Base-by-base conservation (phyloP, 2,888 invertebrate genomes). In the Periphyllus acericola region DNA sequence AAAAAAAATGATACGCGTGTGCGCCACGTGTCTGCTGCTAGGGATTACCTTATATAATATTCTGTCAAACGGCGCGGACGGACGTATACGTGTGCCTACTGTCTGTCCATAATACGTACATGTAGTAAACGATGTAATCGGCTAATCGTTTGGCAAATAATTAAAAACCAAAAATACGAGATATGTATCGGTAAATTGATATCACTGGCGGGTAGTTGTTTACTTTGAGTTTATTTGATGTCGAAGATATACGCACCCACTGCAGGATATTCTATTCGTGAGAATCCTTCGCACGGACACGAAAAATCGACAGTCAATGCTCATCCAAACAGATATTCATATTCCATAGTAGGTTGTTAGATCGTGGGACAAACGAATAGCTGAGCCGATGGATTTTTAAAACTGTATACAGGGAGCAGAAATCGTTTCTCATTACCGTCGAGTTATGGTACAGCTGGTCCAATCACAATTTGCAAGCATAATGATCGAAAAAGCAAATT, bases 131-230 rank as follows among this genome's bases (percentile, higher is more conserved):
- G 21, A 75, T 40, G 46, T 52, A 85, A 87, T 81, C 87, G 60
- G 72, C 74, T 81, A 74, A 87, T 87, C 87, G 34, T 81, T 81
- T 66, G n/a, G 81, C 32, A 75, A 87, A 81, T 87, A 87, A 87
- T 87, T 81, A 74, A 87, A 81, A 74, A 80, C 34, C 55, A 11
- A 34, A 14, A 75, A 32, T 21, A 32, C 34, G 21, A 60, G 74
- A 81, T 87, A 81, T 74, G 66, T 66, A 87, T 87, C 74, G 81
- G 87, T 81, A 87, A 87, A 75, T 74, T 74, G 81, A 87, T 87
- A 87, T 74, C 80, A 46, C 66, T 87, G 87, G 25, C 19, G 55
- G 32, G 9, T 60, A 40, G 80, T 80, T 87, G 81, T 87, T 87
- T 87, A 74, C 81, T 75, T 86, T 80, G 46, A 29, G 46, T 32